Evolutionary conservation across 2,888 invertebrate genomes (phyloP), one percentile per base, ranked within the genome.

Genomic region (Cantharis rustica): DNA sequence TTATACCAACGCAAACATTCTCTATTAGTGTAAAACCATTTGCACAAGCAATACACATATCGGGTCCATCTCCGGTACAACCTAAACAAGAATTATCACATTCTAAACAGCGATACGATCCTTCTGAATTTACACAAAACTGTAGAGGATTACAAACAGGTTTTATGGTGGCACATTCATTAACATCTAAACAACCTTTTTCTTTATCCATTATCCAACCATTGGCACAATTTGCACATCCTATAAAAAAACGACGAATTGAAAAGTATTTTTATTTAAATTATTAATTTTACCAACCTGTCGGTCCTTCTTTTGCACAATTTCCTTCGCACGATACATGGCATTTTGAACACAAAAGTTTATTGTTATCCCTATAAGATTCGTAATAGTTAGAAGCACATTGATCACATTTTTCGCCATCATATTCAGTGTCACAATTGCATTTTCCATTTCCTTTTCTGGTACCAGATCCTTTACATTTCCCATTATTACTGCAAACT

Each of bases 391-490:
- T 93, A n/a, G 88, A 86, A 13, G 91, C 90, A 87, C 99, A 99
- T n/a, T 90, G 88, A 72, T 93, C 91, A 88, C 99, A 99, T 23
- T 90, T 87, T 0, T 92, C 91, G 0, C 97, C 97, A 0, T 87
- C 84, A 86, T 98, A 98, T 0, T 97, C 98, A 7, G 87, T 84
- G 84, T 97, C 93, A 87, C 98, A 99, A 13, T 91, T 89, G 86
- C 99, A 99, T 78, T 94, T 93, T 0, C 98, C 99, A 85, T 94
- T 96, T 0, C 99, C 99, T 87, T 96, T 96, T 64, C 98, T 90
- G 0, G 97, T 98, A 0, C 98, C 98, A 79, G 93, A 93, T 0
- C 98, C 98, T 78, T 86, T 87, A 86, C 95, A 95, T 81, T 85
- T 87, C 0, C 98, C 98, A 89, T 95, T 95, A 2, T 93, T 94